Base-by-base conservation (phyloP, 2,888 invertebrate species). In the Glomeris marginata region DNA sequence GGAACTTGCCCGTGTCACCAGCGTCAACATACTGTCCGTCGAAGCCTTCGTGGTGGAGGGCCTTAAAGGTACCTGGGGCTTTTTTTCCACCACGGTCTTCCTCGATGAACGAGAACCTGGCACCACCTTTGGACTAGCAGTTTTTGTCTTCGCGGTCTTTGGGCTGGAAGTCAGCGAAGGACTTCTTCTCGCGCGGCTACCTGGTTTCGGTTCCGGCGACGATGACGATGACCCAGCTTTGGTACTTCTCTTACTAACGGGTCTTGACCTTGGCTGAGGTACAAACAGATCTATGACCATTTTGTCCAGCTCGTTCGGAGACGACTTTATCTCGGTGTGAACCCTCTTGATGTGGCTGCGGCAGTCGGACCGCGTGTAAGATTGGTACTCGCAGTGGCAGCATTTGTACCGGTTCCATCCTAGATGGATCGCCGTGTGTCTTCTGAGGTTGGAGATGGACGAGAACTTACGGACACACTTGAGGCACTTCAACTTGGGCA, bases 381-480 rank as follows among this genome's bases (percentile, higher is more conserved):
- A 43, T 22, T 49, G 52, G 18, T 49, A 84, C 46, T 76, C 73
- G 64, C 86, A 86, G 16, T 79, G 65, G 59, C 77, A 79, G 62
- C 86, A 86, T 50, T 80, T 78, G 62, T 78, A 86, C 28, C 82
- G 74, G 59, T 77, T 74, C 77, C 81, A 80, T 52, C 77, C 77
- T 52, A 79, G 74, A 62, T 83, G 82, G 2, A 67, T 62, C 0
- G 80, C 76, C 66, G 78, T 75, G 58, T 82, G 82, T 45, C 70
- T 66, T 21, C 76, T 69, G 5, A 81, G 62, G 56, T 75, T 73
- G 4, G 58, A 57, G 37, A 52, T 47, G 8, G 55, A 53, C 3
- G 52, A 54, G 49, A 58, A 58, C 4, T 45, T 50, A 37, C 58
- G 57, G 16, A 59, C 57, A 55, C 67, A 67, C 40, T 62, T 58